Base-by-base conservation (phyloP, 2,888 invertebrate species). In the Halocaridina rubra region DNA sequence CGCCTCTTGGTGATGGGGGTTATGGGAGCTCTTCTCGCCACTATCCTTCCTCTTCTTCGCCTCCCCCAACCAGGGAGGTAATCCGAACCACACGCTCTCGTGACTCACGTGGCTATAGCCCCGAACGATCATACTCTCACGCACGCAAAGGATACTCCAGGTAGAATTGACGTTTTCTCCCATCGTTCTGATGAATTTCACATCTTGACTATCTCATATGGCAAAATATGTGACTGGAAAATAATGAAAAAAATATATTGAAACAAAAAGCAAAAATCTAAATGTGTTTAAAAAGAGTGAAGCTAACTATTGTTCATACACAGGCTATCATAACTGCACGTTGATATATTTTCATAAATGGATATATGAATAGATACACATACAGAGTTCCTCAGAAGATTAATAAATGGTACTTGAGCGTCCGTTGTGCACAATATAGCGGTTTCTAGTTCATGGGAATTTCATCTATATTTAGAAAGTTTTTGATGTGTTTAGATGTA, bases 51-150 rank as follows among this genome's bases (percentile, higher is more conserved):
- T 75, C 84, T 39, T 67, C 84, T 46, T 78, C 84, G 19, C 79
- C 84, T 79, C 84, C 84, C 84, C 64, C 84, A 64, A 75, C 84
- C 84, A 84, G 84, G 84, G 84, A 84, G 84, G 79, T 80, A 74
- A 72, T 84, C 78, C 84, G 84, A 79, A 80, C 84, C 84, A 79
- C 84, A 19, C 84, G 84, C 67, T 75, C 84, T 84, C 84, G 84
- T 80, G 78, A 84, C 19, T 59, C 84, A 53, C 84, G 75, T 57
- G 74, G 72, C 84, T 79, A 80, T 84, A 84, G 75, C 71, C 79
- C 84, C 27, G 84, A 84, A 27, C 84, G 84, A 79, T 61, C 84
- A 53, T 84, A 75, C 79, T 84, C 84, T 72, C 84, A 75, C 79
- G 79, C 84, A 67, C 84, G 74, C 84, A 84, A 84, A 79, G 84